phyloP scores from a whole-genome alignment of 2,113 vertebrate genomes.

The Rhinoderma darwinii region DNA sequence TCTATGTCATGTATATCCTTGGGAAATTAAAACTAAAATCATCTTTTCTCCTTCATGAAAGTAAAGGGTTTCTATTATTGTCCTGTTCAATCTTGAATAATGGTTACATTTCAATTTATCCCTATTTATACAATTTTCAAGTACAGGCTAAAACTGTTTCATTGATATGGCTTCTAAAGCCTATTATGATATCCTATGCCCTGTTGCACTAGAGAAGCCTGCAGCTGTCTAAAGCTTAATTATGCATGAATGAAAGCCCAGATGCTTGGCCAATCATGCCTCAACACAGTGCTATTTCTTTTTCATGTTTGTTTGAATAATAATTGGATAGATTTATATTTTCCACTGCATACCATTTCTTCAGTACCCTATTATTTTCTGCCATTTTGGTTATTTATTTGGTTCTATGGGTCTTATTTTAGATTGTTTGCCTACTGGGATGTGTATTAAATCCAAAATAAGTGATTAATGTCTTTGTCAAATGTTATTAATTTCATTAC shows the following conservation, averaged over 20 bases:
- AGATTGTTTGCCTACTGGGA: conserved; percentile 64
- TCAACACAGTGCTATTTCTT: conserved; percentile 66
- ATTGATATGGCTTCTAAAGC: conserved; percentile 67
- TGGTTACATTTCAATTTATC: conserved; percentile 62
- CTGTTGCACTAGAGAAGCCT: conserved; percentile 66
- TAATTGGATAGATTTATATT: conserved; percentile 74
- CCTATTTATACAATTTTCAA: conserved; percentile 64
- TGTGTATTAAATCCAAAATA: conserved; percentile 61
- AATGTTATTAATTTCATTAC: conserved; percentile 73
- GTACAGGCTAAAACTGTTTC: conserved; percentile 63
- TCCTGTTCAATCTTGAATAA: conserved; percentile 57
- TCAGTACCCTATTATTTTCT: conserved; percentile 55
- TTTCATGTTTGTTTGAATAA: conserved; percentile 73
- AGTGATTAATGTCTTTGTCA: conserved; percentile 69
- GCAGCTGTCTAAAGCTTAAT: conserved; percentile 78
- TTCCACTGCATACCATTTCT: conserved; percentile 62
- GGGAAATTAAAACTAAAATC: conserved; percentile 10
- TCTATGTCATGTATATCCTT: background rate
- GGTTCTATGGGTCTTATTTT: conserved; percentile 63
- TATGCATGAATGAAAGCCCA: conserved; percentile 77
- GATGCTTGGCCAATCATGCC: conserved; percentile 71
- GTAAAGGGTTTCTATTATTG: conserved; percentile 27
- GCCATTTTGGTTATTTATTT: conserved; percentile 63
- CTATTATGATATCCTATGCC: conserved; percentile 66
- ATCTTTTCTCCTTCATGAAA: conserved; percentile 20